phyloP scores from a whole-genome alignment of 2,888 invertebrate species.

The Hoplodrina blanda region DNA sequence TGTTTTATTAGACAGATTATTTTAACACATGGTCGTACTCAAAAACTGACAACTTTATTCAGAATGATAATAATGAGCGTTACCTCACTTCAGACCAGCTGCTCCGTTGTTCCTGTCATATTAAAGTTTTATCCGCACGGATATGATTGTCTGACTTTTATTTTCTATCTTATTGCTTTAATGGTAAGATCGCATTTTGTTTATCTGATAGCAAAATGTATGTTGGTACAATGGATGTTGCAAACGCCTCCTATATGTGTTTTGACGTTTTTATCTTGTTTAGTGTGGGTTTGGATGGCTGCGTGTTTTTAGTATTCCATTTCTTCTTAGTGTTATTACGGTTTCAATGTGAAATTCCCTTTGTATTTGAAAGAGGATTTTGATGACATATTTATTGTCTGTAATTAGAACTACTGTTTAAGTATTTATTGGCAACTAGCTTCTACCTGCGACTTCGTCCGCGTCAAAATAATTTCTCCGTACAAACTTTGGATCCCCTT shows the following conservation, averaged over 20 bases:
- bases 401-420: neutral
- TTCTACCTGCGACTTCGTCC: too few relatives aligned
- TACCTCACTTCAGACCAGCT: slow-evolving; percentile 61
- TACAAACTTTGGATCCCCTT: too few relatives aligned
- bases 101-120: slow-evolving; percentile 64
- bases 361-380: slow-evolving; percentile 12
- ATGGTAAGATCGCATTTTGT: slow-evolving; percentile 42
- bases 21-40: slow-evolving; percentile 72
- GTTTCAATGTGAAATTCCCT: slow-evolving; percentile 37
- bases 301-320: slow-evolving; percentile 44
- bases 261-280: slow-evolving; percentile 61
- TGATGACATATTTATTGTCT: neutral
- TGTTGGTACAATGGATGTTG: slow-evolving; percentile 48
- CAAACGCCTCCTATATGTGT: slow-evolving; percentile 49
- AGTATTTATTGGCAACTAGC: too few relatives aligned
- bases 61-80: slow-evolving; percentile 69
- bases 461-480: too few relatives aligned
- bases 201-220: slow-evolving; percentile 42
- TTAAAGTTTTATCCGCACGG: slow-evolving; percentile 58
- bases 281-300: slow-evolving; percentile 38
- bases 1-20: slow-evolving; percentile 79
- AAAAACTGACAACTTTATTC: slow-evolving; percentile 71
- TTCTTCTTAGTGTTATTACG: slow-evolving; percentile 38
- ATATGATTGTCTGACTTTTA: slow-evolving; percentile 18
- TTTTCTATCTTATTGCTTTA: slow-evolving; percentile 30